Evolutionary conservation across 2,888 invertebrate genomes (phyloP).

Genomic region (Desoria tigrina): DNA sequence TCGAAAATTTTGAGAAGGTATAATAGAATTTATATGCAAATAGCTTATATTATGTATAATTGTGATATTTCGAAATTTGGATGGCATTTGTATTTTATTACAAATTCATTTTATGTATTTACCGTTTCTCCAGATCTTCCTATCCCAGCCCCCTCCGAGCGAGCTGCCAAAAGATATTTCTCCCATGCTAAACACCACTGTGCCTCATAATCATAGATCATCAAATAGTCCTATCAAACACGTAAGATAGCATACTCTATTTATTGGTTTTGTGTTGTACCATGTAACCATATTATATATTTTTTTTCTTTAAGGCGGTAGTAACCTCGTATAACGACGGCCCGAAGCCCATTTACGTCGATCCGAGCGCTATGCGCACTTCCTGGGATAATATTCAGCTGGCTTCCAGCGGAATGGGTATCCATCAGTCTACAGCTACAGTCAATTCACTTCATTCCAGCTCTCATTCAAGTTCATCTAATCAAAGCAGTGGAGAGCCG

Average conservation of each 20-base stretch:
- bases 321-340: slow-evolving; percentile 61
- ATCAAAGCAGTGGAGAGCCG: slow-evolving; percentile 52
- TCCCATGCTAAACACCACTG: slow-evolving; percentile 33
- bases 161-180: slow-evolving; percentile 51
- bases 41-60: neutral
- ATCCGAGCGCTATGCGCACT: slow-evolving; percentile 52
- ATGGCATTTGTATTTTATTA: neutral
- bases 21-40: slow-evolving; percentile 13
- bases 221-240: slow-evolving; percentile 49
- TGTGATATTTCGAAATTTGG: neutral
- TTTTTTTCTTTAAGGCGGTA: slow-evolving; percentile 57
- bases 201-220: slow-evolving; percentile 36
- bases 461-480: slow-evolving; percentile 54
- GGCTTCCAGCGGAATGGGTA: slow-evolving; percentile 32
- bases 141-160: slow-evolving; percentile 59
- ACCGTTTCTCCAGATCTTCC: slow-evolving; percentile 62
- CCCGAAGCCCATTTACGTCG: slow-evolving; percentile 56
- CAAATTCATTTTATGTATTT: neutral
- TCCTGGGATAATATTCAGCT: slow-evolving; percentile 44
- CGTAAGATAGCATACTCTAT: slow-evolving; percentile 30
- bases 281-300: neutral
- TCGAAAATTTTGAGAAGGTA: slow-evolving; percentile 80
- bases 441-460: slow-evolving; percentile 54
- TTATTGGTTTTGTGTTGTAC: neutral
- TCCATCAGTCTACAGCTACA: slow-evolving; percentile 49